Evolutionary conservation across 1,140 invertebrate genomes (phyloP), one percentile per base, ranked within the genome.

Genomic region (Parapsyche elsis): DNA sequence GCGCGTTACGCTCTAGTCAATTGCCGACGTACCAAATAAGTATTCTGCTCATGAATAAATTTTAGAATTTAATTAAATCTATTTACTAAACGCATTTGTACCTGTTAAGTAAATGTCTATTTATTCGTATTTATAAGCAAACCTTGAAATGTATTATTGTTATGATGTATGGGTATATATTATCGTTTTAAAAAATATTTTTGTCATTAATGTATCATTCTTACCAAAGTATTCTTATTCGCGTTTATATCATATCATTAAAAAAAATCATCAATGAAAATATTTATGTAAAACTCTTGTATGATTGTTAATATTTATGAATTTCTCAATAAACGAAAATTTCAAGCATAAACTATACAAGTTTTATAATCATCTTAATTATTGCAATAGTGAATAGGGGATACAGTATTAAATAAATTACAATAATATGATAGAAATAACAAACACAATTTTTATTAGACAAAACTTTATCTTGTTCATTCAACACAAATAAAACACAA

Each of bases 71-170:
- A 53, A 53, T 57, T 16, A 57, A 57, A 57, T 21, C 19, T 21
- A 57, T 5, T 57, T 21, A n/a, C 14, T 57, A 57, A 57, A 71
- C 45, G 12, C 14, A 71, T 71, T 16, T 19, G 77, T 78, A 78
- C 77, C 77, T 78, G 77, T 78, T 78, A 78, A 70, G 77, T 78
- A 53, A 71, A 71, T 78, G 77, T 78, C 77, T 78, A 71, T 67
- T 70, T 64, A 78, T 70, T 70, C 64, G 23, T 78, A 64, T 77
- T 64, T 44, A 59, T 53, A 26, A 16, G 61, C 1, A 67, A 67
- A 23, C 10, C 10, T 67, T 67, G 30, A 38, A 38, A 38, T 78
- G 64, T 78, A 78, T 78, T 67, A 78, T 78, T 19, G 30, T 44
- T 71, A 53, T 59, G 16, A 71, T 70, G 4, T 46, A n/a, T 45